Evolutionary conservation across 2,113 vertebrate genomes (phyloP), one percentile per base, ranked within the genome.

Genomic region (Neomonachus schauinslandi): DNA sequence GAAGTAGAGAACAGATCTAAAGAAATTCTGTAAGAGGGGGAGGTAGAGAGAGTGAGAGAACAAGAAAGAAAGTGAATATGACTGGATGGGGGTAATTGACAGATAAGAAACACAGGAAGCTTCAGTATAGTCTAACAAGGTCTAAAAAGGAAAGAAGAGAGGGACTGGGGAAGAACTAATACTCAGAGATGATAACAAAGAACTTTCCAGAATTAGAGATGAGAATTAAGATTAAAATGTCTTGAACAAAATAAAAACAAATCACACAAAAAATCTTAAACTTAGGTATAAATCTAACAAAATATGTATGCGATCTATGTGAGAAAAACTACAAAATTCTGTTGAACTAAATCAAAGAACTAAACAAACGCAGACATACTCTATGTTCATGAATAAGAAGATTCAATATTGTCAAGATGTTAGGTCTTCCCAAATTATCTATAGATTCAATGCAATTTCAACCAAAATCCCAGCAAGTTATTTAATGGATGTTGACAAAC

Each of bases 161-260:
- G 10, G 5, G 4, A 46, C 14, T 33, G 2, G 21, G 1, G 19
- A n/a, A 89, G 46, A 76, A 0, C 1, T 10, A 83, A 91, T 46
- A 55, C 31, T 65, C 46, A 82, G n/a, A 81, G 16, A 31, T 55
- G 94, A 94, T 59, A 39, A 24, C 19, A 19, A 79, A 84, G 77
- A 59, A 89, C 8, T 49, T 92, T 22, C 4, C 61, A 92, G 36
- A 94, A 94, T 31, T 79, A 71, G 36, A 91, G 5, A 76, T 63
- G n/a, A 91, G n/a, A 87, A 79, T 72, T 71, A 89, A 84, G 26
- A 77, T 12, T n/a, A 91, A 95, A 92, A 85, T 74, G 12, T 74
- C 55, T 26, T 92, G 51, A 55, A 72, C 33, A 82, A 81, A 94
- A 39, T 53, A 71, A 94, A 81, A 94, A 72, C 7, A 72, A 69